phyloP scores from a whole-genome alignment of 2,888 invertebrate genomes.

The Acleris cristana region DNA sequence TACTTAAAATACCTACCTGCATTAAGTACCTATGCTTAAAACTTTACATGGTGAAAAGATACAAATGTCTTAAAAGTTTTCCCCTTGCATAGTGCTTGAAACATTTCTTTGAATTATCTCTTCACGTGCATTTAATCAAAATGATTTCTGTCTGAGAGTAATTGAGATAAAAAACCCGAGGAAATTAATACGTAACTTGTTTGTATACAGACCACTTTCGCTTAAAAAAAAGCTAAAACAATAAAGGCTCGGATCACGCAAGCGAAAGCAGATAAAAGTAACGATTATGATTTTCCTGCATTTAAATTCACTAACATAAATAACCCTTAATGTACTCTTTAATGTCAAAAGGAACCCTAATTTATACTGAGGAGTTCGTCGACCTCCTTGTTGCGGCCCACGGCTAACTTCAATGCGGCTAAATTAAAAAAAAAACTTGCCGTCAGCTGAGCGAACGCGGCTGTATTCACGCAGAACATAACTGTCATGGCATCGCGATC shows the following conservation, averaged over 20 bases:
- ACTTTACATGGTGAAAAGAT: too few species aligned
- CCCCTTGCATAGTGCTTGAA: too few species aligned
- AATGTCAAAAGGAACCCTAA: slow-evolving; percentile 39
- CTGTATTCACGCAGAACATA: slow-evolving; percentile 71
- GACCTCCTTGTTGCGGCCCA: slow-evolving; percentile 53
- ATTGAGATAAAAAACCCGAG: not conserved
- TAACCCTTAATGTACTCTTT: slow-evolving; percentile 30
- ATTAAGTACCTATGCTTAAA: too few species aligned
- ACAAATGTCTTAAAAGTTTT: too few species aligned
- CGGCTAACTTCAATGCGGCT: slow-evolving; percentile 62
- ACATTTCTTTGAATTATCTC: too few species aligned
- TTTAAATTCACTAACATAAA: slow-evolving; percentile 34
- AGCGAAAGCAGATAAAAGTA: slow-evolving; percentile 28
- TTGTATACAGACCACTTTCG: slow-evolving; percentile 4
- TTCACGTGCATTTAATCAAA: too few species aligned
- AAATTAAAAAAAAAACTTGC: slow-evolving; percentile 68
- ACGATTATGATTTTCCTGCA: slow-evolving; percentile 32
- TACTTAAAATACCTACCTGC: too few species aligned
- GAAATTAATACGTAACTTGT: not conserved
- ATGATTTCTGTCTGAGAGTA: too few species aligned
- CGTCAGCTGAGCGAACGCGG: slow-evolving; percentile 77
- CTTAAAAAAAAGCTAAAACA: slow-evolving; percentile 18
- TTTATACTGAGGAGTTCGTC: slow-evolving; percentile 59
- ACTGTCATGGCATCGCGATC: slow-evolving; percentile 82
- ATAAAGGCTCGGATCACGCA: slow-evolving; percentile 26